phyloP scores from a whole-genome alignment of 2,888 invertebrate genomes.

The Sinhomidia bicolor region DNA sequence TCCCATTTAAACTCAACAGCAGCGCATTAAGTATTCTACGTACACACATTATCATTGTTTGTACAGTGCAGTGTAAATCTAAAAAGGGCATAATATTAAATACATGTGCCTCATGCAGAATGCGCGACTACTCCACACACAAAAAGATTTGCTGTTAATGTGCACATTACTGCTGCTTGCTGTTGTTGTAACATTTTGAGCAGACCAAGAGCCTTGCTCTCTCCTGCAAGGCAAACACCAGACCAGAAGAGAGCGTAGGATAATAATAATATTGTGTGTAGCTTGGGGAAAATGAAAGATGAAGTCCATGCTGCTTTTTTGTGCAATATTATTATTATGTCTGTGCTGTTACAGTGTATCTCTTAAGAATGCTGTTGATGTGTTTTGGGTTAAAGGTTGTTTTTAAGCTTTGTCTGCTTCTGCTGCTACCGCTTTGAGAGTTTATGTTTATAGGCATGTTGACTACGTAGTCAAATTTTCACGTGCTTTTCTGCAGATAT shows the following conservation, averaged over 20 bases:
- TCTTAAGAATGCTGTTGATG: neutral
- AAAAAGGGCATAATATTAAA: neutral
- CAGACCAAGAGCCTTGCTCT: neutral
- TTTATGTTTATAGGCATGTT: neutral
- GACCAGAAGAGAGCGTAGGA: neutral
- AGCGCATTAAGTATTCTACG: constrained; percentile 11
- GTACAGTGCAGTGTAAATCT: constrained; percentile 38
- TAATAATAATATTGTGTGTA: neutral
- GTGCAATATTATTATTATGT: neutral
- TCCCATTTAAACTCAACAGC: no score
- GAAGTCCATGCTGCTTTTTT: constrained; percentile 20
- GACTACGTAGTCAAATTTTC: neutral
- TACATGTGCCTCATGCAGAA: neutral
- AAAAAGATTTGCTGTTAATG: constrained; percentile 49
- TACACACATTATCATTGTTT: constrained; percentile 46
- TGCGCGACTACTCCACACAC: constrained; percentile 46
- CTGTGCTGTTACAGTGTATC: neutral
- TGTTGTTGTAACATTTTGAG: neutral
- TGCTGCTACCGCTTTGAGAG: neutral
- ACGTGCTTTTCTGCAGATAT: neutral
- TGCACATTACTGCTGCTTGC: constrained; percentile 18
- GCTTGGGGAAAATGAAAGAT: constrained; percentile 52
- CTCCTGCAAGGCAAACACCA: constrained; percentile 30
- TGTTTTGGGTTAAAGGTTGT: constrained; percentile 22
- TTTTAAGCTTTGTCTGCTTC: no score